Base-by-base conservation (phyloP, 53 echinoderm and acorn worm species). In the Luidia sarsii region DNA sequence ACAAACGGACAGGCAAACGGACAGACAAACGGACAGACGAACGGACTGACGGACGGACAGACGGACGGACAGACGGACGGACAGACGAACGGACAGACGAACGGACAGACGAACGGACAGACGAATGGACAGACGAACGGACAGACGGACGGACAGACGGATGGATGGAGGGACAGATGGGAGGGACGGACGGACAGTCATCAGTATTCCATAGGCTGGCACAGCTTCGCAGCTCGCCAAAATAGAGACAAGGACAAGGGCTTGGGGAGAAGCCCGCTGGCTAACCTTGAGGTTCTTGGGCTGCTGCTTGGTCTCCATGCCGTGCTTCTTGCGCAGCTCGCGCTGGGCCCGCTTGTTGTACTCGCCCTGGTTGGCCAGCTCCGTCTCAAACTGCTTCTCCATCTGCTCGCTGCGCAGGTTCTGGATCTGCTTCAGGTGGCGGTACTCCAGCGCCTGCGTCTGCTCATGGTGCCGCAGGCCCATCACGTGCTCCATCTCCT, bases 401-500 rank as follows among this genome's bases (percentile, higher is more conserved):
- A 97, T 97, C 82, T 97, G 97, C 29, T 93, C 91, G 13, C 88
- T 73, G 24, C 97, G 66, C 31, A 97, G 75, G 33, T 64, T 79
- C 87, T 97, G 97, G 48, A 97, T 91, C 75, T 88, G 90, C 48
- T 91, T 88, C 39, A 91, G 72, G 49, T 97, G 97, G 4, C 80
- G 65, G 55, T 86, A 88, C 57, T 97, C 97, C 55, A 97, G 83
- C 20, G 79, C 72, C 41, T 93, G 89, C 21, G 88, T 91, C 84
- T 94, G 89, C 49, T 97, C 97, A 31, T 97, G 97, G 81, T 97
- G 97, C 0, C 93, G 72, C 29, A 90, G 84, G 27, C 89, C 91
- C 97, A 97, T 97, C 66, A 83, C 88, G 50, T 97, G 97, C 33
- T 97, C 97, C 91, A 91, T 93, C 68, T 97, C 93, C 63, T 91